Base-by-base conservation (phyloP, 1,140 invertebrate species). In the Subanguina moxae region DNA sequence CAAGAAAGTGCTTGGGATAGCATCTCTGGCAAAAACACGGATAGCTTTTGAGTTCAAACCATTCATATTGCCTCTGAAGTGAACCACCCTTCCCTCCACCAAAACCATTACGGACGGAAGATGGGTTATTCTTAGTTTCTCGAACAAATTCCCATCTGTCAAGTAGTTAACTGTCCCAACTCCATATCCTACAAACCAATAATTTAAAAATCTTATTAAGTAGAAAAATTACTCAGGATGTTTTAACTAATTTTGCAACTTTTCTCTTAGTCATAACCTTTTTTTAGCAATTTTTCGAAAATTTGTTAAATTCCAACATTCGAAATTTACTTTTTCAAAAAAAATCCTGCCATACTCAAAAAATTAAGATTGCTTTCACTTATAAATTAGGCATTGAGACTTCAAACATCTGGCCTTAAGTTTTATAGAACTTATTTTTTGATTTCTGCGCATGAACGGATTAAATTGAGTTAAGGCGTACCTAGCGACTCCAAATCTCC, bases 81-180 rank as follows among this genome's bases (percentile, higher is more conserved):
- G 78, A 19, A 81, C 68, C 27, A 70, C 71, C 43, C 76, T 30
- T n/a, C 78, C 78, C 62, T 80, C 78, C 3, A 80, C 71, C 42
- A 80, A 62, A 1, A 78, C 78, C 27, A 80, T 28, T 13, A 80
- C 52, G 19, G 76, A 57, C 17, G 78, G 78, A 13, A 80, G 57
- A 59, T 62, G 65, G 28, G 57, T 65, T 27, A 78, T 65, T n/a
- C 78, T 58, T 46, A 80, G 66, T 48, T 78, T 80, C 46, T 80
- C 78, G 15, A 81, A 62, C 11, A 80, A 64, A 68, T 76, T 78
- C 17, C 77, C 72, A 23, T 80, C 78, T 3, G 43, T 62, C 28
- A 75, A 63, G 5, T 76, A 76, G 62, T 80, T 80, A 5, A 81
- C 74, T 7, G 78, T 80, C 0, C 70, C 78, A 23, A 80, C 66